These are phyloP conservation scores for Zootoca vivipara DNA, from an alignment of 2,113 vertebrate species.

Conservation along the genomic window DNA sequence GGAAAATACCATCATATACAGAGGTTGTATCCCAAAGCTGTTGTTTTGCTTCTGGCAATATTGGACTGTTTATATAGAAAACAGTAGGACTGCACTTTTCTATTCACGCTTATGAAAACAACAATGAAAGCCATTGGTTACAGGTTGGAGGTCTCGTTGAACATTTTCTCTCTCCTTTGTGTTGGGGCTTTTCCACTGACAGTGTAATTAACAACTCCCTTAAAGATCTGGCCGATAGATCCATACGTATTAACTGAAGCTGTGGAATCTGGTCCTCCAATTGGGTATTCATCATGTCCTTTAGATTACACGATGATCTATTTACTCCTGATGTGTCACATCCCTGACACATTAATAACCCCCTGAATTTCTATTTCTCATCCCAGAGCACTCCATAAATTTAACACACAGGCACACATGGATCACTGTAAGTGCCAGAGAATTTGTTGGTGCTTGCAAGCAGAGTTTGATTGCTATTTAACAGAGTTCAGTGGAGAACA, in stretches of 20 bases:
- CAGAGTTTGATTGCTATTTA: background rate
- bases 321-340: slow-evolving; percentile 29
- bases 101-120: background rate
- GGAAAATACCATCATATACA: background rate
- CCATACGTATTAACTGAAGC: slow-evolving; percentile 21
- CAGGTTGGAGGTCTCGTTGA: slow-evolving; percentile 15
- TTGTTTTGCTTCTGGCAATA: background rate
- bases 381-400: slow-evolving; percentile 15
- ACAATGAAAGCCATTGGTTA: background rate
- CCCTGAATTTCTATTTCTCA: slow-evolving; percentile 18
- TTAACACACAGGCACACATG: background rate
- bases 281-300: slow-evolving; percentile 26
- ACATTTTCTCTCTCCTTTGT: slow-evolving; percentile 12
- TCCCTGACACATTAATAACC: background rate
- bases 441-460: background rate
- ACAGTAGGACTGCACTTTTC: slow-evolving; percentile 11
- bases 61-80: slow-evolving; percentile 5
- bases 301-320: slow-evolving; percentile 15
- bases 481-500: background rate
- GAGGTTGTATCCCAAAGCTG: background rate
- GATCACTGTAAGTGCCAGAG: background rate
- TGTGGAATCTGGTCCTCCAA: background rate
- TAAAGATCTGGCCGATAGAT: slow-evolving; percentile 33
- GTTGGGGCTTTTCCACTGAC: slow-evolving; percentile 11
- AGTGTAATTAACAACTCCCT: slow-evolving; percentile 25